Evolutionary conservation across 2,113 vertebrate genomes (phyloP), one percentile per base, ranked within the genome.

Genomic region (Bufo bufo): DNA sequence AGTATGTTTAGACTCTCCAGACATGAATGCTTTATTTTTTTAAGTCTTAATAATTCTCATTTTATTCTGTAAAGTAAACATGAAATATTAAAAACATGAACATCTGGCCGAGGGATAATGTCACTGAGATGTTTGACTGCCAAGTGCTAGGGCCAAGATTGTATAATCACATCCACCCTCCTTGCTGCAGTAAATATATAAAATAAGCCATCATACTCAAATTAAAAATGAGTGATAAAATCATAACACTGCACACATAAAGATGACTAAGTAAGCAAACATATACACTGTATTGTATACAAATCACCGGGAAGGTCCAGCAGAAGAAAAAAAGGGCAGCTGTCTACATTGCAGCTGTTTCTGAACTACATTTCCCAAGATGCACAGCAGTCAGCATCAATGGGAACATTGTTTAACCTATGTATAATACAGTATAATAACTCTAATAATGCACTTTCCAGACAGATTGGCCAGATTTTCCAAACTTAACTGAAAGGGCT

Each of bases 31-130:
- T 74, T 74, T 75, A 45, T 74, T 85, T 23, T 85, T 33, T 85
- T 20, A 74, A 59, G 69, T 85, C 71, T 77, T 77, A 77, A 77
- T 77, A 59, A 85, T 85, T 85, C 84, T 63, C 54, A 77, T 77
- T 85, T 85, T 77, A 85, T 85, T 85, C 16, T n/a, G 33, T 63
- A 47, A 77, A 75, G 71, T 63, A 63, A 77, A 85, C 71, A 61
- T 85, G 33, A 61, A 59, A 75, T 85, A 85, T 85, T 85, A 85
- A 85, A 69, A 75, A 75, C 72, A 85, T 47, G 54, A 85, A 59
- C 72, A 85, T 85, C 71, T 77, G 84, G 84, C 72, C 63, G n/a
- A 47, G 84, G 71, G 54, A 75, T 72, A 59, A 82, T 47, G 80
- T 61, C 56, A 82, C 58, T 82, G 81, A n/a, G 47, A 65, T 45